Evolutionary conservation across 2,113 vertebrate genomes (phyloP).

Genomic region (Coreoperca whiteheadi): DNA sequence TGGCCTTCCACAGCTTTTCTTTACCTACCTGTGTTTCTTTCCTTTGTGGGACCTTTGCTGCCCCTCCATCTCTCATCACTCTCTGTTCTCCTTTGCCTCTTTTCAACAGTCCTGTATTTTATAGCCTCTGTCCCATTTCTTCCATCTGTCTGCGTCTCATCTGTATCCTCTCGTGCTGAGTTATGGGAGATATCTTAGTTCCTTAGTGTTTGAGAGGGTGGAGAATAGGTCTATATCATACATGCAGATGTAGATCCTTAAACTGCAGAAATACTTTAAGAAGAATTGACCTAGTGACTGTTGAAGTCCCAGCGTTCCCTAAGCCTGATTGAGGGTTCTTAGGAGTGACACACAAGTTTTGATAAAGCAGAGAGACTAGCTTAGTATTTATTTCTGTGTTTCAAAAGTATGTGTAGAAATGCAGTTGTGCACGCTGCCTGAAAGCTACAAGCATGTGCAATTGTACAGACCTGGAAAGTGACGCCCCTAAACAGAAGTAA

Average conservation of each 20-base stretch:
- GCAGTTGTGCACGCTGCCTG: background rate
- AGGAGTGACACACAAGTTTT: background rate
- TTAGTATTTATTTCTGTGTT: background rate
- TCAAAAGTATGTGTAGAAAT: background rate
- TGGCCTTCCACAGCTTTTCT: conserved; percentile 18
- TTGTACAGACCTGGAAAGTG: background rate
- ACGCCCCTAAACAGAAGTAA: background rate
- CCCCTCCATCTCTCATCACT: conserved; percentile 36
- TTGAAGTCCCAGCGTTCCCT: background rate
- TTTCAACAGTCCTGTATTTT: conserved; percentile 30
- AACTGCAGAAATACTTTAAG: conserved; percentile 1
- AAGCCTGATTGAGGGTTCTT: background rate
- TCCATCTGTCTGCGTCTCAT: conserved; percentile 1
- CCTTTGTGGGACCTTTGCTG: conserved; percentile 27
- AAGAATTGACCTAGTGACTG: background rate
- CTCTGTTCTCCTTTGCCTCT: conserved; percentile 5
- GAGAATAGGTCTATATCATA: conserved; percentile 30
- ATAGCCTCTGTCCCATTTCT: background rate
- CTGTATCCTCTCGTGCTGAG: conserved; percentile 31
- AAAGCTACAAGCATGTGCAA: background rate
- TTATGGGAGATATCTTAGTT: conserved; percentile 39
- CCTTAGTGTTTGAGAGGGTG: conserved; percentile 31
- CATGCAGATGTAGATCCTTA: background rate
- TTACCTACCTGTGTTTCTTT: conserved; percentile 29
- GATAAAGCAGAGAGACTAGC: background rate